phyloP scores from a whole-genome alignment of 2,888 invertebrate genomes.

The Harmothoe impar region DNA sequence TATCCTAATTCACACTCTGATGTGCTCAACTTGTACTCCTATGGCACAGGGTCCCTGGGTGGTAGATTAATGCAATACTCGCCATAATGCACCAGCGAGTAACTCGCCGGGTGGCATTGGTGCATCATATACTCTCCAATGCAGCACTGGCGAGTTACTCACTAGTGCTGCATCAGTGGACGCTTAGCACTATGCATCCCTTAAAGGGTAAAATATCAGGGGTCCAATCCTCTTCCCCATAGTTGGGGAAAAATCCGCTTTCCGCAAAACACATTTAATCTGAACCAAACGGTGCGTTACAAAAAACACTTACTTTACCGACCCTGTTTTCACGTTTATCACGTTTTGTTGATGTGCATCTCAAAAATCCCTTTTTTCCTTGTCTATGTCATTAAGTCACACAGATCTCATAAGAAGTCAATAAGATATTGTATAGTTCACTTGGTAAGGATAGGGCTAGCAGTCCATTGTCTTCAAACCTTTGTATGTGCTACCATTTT shows the following conservation, averaged over 20 bases:
- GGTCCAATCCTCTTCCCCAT: background rate
- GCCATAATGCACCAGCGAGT: too few species aligned
- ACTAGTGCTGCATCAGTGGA: too few species aligned
- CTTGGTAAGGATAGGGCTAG: background rate
- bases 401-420: background rate
- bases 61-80: background rate
- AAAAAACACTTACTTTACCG: background rate
- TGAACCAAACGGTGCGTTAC: background rate
- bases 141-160: too few species aligned
- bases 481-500: background rate
- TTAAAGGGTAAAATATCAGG: background rate
- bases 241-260: background rate
- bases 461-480: background rate
- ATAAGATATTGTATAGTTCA: background rate
- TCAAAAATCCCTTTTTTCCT: background rate
- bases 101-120: too few species aligned
- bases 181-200: too few species aligned
- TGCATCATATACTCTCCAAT: too few species aligned
- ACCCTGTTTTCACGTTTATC: constrained; percentile 20
- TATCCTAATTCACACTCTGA: too few species aligned
- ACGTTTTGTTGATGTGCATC: background rate
- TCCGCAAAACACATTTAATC: background rate
- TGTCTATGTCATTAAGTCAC: background rate
- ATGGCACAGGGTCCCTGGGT: too few species aligned
- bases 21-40: too few species aligned